Evolutionary conservation across 2,797 vertebrate species (phyloP).

Genomic region (Danio aesculapii): DNA sequence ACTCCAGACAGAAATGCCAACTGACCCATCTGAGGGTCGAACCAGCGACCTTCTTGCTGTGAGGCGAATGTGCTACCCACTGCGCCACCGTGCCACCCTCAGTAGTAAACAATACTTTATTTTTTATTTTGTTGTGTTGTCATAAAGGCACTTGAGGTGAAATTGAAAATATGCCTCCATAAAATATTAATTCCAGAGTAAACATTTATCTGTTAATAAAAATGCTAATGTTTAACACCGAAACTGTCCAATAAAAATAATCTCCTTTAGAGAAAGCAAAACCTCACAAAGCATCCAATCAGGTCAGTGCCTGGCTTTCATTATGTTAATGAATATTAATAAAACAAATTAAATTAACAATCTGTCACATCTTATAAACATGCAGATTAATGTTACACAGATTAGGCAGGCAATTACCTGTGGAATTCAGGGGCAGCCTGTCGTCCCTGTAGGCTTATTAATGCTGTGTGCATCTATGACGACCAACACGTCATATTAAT

Average conservation of each 20-base stretch:
- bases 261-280: background rate
- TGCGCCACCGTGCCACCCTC: too few species aligned
- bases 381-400: slow-evolving; percentile 43
- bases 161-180: background rate
- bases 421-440: slow-evolving; percentile 20
- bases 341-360: slow-evolving; percentile 34
- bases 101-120: too few species aligned
- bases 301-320: background rate
- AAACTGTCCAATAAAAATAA: background rate
- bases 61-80: too few species aligned
- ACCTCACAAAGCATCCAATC: slow-evolving; percentile 6
- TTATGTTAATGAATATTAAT: slow-evolving; percentile 33
- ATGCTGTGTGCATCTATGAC: slow-evolving; percentile 20
- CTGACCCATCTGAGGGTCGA: too few species aligned
- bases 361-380: slow-evolving; percentile 41
- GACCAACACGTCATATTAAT: background rate
- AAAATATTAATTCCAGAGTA: background rate
- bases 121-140: too few species aligned
- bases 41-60: too few species aligned
- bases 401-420: slow-evolving; percentile 55
- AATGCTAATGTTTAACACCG: background rate
- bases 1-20: too few species aligned
- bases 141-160: background rate
- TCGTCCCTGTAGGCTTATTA: slow-evolving; percentile 45
- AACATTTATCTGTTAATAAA: background rate